A percentile compares a stretch with the other conserved stretches of the same genome.
Conservation (phyloP, 2,113 vertebrate genomes). For the Ptyas mucosa region DNA sequence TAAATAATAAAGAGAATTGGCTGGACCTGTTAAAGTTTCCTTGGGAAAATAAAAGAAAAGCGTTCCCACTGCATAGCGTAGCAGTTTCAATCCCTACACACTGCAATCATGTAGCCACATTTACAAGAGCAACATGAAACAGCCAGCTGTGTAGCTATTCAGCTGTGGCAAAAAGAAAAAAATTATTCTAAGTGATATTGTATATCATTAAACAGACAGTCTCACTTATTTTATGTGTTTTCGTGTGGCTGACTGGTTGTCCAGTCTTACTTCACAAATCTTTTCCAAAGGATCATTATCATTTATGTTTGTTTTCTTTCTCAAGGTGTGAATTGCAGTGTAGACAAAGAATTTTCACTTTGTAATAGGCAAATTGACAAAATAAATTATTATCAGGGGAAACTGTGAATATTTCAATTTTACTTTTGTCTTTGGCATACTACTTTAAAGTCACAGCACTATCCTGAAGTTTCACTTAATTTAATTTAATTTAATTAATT, state of each 20-base stretch:
- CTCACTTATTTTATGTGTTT: neutral
- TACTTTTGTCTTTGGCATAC: neutral
- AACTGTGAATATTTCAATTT: neutral
- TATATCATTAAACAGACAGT: neutral
- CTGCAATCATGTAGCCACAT: neutral
- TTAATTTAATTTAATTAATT: too few species aligned
- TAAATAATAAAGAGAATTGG: neutral
- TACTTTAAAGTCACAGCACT: neutral
- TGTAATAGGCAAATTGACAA: neutral
- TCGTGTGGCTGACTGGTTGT: neutral
- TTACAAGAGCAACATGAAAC: neutral
- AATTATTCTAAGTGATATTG: conserved; percentile 9
- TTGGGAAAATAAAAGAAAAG: conserved; percentile 13
- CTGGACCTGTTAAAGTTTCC: neutral
- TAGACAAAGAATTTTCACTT: neutral
- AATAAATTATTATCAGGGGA: neutral
- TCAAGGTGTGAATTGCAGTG: neutral
- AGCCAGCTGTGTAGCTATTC: conserved; percentile 4
- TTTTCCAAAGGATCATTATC: neutral
- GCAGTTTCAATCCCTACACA: conserved; percentile 6
- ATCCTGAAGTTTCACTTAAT: neutral
- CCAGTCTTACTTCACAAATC: neutral
- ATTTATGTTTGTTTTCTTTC: neutral
- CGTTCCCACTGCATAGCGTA: neutral
- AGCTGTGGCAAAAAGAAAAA: conserved; percentile 7